Base-by-base conservation (phyloP, 2,888 invertebrate genomes). In the Drosophila mettleri region DNA sequence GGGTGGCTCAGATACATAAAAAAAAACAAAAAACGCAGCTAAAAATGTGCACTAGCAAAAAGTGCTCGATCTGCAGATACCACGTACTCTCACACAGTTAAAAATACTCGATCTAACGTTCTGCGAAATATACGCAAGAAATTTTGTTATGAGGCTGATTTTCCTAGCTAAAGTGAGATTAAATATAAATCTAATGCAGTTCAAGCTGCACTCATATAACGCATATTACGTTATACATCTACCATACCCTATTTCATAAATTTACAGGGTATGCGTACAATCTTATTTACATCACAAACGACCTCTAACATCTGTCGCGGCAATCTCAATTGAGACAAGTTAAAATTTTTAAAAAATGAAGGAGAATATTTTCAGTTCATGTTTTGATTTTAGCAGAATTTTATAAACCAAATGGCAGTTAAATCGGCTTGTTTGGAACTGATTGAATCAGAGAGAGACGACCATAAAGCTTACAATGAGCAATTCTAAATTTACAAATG, bases 371-470 rank as follows among this genome's bases (percentile, higher is more conserved):
- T 71, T 43, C 33, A 62, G 34, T 43, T 46, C 41, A 58, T 77
- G 69, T 71, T 75, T 65, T 71, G 75, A 78, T 75, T 78, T 71
- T 2, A 6, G 14, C 10, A 59, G 57, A 24, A 34, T 38, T 18
- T 38, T 12, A 49, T 41, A 45, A 49, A 12, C 52, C 64, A 55
- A 38, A 55, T 64, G 22, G 14, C 31, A 33, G 24, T 9, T 8
- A 29, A 62, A 72, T 49, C 38, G 54, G 12, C 22, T 16, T 10
- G 16, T 12, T 8, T 16, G 29, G 5, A 48, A 24, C 33, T 54
- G 53, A 52, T 58, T 51, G n/a, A 20, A 63, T 69, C 51, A 45
- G 29, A 6, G 29, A 6, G 7, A 62, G 8, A 24, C 10, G 24
- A 12, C 8, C 12, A 20, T 16, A 7, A 20, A 33, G 16, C 18